These are phyloP conservation scores for Platanista minor DNA, from an alignment of 2,113 vertebrate genomes.

Conservation along the genomic window DNA sequence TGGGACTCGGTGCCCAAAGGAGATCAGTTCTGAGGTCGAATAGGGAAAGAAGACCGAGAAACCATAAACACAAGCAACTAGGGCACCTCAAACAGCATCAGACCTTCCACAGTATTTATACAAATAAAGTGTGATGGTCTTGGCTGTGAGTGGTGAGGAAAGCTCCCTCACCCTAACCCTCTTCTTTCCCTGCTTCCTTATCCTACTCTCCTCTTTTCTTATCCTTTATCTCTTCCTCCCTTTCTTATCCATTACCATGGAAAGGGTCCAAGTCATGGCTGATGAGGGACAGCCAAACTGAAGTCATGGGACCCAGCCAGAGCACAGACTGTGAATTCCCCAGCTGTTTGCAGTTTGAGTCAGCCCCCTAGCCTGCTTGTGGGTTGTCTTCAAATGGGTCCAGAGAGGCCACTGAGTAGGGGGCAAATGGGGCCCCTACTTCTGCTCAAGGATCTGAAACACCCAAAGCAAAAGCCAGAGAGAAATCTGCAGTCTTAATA, in stretches of 20 bases:
- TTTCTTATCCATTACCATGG: background rate
- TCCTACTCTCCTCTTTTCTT: background rate
- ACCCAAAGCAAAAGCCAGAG: constrained; percentile 20
- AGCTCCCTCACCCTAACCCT: background rate
- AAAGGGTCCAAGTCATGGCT: background rate
- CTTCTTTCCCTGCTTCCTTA: background rate
- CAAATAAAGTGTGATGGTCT: background rate
- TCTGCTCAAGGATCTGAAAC: constrained; percentile 2
- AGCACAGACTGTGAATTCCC: background rate
- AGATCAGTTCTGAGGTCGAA: background rate
- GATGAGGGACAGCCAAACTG: background rate
- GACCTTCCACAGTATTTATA: background rate
- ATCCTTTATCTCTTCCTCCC: background rate
- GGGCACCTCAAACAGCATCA: background rate
- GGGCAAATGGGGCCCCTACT: background rate
- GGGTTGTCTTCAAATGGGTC: background rate
- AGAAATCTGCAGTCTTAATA: background rate
- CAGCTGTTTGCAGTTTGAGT: constrained; percentile 20
- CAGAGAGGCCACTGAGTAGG: background rate
- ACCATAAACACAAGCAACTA: background rate
- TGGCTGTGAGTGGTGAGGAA: background rate
- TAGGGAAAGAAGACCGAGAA: background rate
- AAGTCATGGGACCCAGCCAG: background rate
- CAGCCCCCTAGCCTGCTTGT: background rate
- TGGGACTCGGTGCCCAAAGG: background rate